A percentile compares a stretch with the other conserved stretches of the same genome.
These are phyloP conservation scores for Bombyx mori DNA, from an alignment of 1,140 invertebrate species.

Conservation along the genomic window ASM3026992v2 NC_085111.1:7903001-7903500, in stretches of 20 bases:
- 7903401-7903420: too few species aligned
- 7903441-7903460: too few species aligned
- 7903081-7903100: constrained; percentile 80
- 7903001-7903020: constrained; percentile 87
- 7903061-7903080: constrained; percentile 79
- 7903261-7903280: background rate
- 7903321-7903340: too few species aligned
- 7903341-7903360: too few species aligned
- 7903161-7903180: constrained; percentile 80
- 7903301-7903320: background rate
- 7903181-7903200: constrained; percentile 90
- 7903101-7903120: constrained; percentile 86
- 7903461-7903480: too few species aligned
- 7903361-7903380: too few species aligned
- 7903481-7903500: too few species aligned
- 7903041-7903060: constrained; percentile 77
- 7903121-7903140: constrained; percentile 75
- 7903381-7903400: too few species aligned
- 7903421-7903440: too few species aligned
- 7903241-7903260: too few species aligned
- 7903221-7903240: background rate
- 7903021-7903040: constrained; percentile 74
- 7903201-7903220: constrained; percentile 78
- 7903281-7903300: background rate
- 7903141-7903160: constrained; percentile 74